Conservation (phyloP, 2,888 invertebrate genomes). For the Formica aserva region DNA sequence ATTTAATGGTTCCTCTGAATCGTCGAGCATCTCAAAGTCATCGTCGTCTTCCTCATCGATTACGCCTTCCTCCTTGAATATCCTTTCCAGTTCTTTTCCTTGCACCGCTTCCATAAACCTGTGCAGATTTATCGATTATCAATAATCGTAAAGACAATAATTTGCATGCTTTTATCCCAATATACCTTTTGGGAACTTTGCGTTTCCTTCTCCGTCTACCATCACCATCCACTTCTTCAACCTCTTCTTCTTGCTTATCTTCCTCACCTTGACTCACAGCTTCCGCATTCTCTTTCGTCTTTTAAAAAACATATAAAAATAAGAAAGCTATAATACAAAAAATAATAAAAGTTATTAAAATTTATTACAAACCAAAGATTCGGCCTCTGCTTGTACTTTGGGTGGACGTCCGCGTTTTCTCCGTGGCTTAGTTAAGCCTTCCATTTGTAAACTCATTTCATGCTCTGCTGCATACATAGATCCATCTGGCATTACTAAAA, state of each 20-base stretch:
- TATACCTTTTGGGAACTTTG: slow-evolving; percentile 89
- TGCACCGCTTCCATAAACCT: slow-evolving; percentile 86
- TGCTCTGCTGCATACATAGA: slow-evolving; percentile 90
- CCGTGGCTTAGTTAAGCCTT: slow-evolving; percentile 89
- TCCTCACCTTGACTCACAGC: slow-evolving; percentile 81
- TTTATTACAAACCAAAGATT: slow-evolving; percentile 53
- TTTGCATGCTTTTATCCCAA: background rate
- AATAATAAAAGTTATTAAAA: background rate
- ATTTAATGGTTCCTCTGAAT: slow-evolving; percentile 78
- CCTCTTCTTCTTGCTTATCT: slow-evolving; percentile 83
- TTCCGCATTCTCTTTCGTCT: slow-evolving; percentile 60
- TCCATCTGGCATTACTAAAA: slow-evolving; percentile 88
- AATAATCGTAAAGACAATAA: slow-evolving; percentile 42
- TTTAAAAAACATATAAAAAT: slow-evolving; percentile 40
- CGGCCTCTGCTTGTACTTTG: slow-evolving; percentile 86
- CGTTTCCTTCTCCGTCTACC: slow-evolving; percentile 88
- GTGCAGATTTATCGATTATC: slow-evolving; percentile 12
- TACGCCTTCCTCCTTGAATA: slow-evolving; percentile 91
- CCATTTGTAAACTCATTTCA: slow-evolving; percentile 88
- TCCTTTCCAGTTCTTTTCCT: slow-evolving; percentile 92
- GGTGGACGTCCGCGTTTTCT: slow-evolving; percentile 91
- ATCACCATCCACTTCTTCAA: slow-evolving; percentile 86
- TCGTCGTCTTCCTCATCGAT: slow-evolving; percentile 87
- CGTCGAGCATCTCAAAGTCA: slow-evolving; percentile 59
- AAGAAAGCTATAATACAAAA: background rate